A percentile compares a stretch with the other conserved stretches of the same genome.
Conservation (phyloP, 2,113 vertebrate genomes). For the Pygoscelis adeliae region DNA sequence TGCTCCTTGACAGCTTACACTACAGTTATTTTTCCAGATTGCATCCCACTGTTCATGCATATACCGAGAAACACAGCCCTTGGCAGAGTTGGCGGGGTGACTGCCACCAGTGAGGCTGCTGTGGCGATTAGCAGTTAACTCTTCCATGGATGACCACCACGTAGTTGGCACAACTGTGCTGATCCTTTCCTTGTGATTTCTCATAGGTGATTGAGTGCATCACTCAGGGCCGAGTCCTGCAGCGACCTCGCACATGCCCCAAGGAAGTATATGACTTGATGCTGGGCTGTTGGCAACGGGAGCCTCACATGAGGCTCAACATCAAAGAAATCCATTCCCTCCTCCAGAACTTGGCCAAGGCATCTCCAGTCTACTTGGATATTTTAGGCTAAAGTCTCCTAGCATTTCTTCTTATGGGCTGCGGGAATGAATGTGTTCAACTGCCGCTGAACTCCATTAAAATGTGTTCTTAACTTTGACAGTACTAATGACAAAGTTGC, state of each 20-base stretch:
- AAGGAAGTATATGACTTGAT: slow-evolving; percentile 99
- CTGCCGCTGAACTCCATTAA: slow-evolving; percentile 78
- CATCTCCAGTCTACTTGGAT: slow-evolving; percentile 97
- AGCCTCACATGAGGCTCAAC: slow-evolving; percentile 97
- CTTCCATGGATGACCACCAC: neutral
- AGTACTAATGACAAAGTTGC: slow-evolving; percentile 76
- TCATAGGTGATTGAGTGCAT: slow-evolving; percentile 97
- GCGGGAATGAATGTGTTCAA: slow-evolving; percentile 72
- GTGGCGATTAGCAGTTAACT: neutral
- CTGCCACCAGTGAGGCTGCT: neutral
- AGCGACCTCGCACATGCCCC: slow-evolving; percentile 93
- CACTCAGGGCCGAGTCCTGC: slow-evolving; percentile 96
- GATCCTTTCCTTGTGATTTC: slow-evolving; percentile 25
- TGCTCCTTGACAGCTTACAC: neutral
- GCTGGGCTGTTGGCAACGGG: slow-evolving; percentile 98
- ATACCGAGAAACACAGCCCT: neutral
- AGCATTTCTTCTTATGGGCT: slow-evolving; percentile 62
- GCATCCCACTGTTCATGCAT: accelerated
- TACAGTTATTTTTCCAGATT: neutral
- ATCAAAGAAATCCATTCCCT: slow-evolving; percentile 96
- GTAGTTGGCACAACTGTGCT: neutral
- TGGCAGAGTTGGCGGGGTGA: neutral
- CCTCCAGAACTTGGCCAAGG: slow-evolving; percentile 97
- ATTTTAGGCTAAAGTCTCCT: slow-evolving; percentile 89
- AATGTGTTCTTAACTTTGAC: slow-evolving; percentile 78